Evolutionary conservation across 2,888 invertebrate species (phyloP).

Genomic region (Caenorhabditis sp.): DNA sequence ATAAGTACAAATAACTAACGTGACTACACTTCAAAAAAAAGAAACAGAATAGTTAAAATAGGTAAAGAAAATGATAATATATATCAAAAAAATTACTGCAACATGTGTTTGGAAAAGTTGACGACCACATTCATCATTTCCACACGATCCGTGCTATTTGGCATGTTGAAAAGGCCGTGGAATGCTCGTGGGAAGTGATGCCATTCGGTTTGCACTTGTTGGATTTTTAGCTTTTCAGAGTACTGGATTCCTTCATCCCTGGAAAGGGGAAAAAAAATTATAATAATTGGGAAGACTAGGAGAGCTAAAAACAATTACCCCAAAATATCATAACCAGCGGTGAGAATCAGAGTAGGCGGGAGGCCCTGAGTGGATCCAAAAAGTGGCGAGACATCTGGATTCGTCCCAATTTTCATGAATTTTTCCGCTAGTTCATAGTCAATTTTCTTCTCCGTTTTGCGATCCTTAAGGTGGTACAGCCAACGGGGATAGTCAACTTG

Average conservation of each 20-base stretch:
- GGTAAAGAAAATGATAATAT: background rate
- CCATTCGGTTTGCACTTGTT: constrained; percentile 70
- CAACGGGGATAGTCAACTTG: constrained; percentile 18
- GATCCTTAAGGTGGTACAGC: constrained; percentile 34
- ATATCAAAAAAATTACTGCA: constrained; percentile 21
- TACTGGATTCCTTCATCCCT: constrained; percentile 81
- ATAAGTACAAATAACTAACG: constrained; percentile 31
- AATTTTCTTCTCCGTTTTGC: constrained; percentile 35
- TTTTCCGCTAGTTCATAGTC: constrained; percentile 58
- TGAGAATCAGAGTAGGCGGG: constrained; percentile 76
- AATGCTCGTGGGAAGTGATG: constrained; percentile 69
- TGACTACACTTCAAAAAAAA: constrained; percentile 36
- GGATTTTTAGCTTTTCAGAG: constrained; percentile 67
- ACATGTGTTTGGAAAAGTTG: constrained; percentile 38
- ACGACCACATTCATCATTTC: constrained; percentile 76
- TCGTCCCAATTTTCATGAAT: constrained; percentile 57
- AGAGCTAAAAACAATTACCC: constrained; percentile 40
- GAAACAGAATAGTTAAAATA: background rate
- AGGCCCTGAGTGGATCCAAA: constrained; percentile 73
- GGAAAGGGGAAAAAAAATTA: too few species aligned
- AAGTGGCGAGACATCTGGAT: constrained; percentile 78
- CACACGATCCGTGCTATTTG: constrained; percentile 68
- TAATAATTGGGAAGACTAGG: background rate
- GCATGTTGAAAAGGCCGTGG: constrained; percentile 82
- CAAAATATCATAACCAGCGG: constrained; percentile 78